These are phyloP conservation scores for Drosophila equinoxialis DNA, from an alignment of 1,140 invertebrate species.

Conservation along the genomic window DNA sequence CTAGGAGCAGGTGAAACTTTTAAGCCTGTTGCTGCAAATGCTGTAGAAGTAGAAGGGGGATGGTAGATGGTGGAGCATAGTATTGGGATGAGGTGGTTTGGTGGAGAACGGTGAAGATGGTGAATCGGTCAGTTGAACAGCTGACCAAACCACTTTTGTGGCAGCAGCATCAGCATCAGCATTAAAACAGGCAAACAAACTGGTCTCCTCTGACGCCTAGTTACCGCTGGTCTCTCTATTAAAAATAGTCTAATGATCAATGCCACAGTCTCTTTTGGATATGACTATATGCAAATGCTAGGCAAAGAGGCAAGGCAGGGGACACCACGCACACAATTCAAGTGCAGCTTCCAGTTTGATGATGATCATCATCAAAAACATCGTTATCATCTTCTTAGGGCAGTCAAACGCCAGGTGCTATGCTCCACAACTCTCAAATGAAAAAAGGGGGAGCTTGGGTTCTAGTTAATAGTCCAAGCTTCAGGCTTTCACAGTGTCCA, in stretches of 20 bases:
- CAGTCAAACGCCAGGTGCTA: constrained; percentile 67
- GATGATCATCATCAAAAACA: neutral
- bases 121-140: constrained; percentile 42
- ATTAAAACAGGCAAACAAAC: constrained; percentile 50
- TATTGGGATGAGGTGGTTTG: constrained; percentile 17
- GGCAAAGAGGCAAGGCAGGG: neutral
- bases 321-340: constrained; percentile 42
- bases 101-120: constrained; percentile 19
- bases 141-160: constrained; percentile 77
- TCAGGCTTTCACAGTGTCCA: neutral
- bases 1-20: constrained; percentile 77
- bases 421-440: constrained; percentile 35
- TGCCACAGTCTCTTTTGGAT: constrained; percentile 25
- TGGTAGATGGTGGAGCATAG: no score
- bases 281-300: constrained; percentile 45
- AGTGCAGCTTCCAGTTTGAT: constrained; percentile 64
- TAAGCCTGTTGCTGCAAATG: constrained; percentile 21
- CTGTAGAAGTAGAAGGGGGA: neutral
- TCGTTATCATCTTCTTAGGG: constrained; percentile 51
- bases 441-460: constrained; percentile 27
- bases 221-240: constrained; percentile 56
- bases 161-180: constrained; percentile 18
- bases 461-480: constrained; percentile 49
- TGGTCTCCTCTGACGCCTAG: constrained; percentile 36
- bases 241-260: constrained; percentile 80